phyloP scores from a whole-genome alignment of 2,797 vertebrate species.

The Neopelma chrysocephalum region DNA sequence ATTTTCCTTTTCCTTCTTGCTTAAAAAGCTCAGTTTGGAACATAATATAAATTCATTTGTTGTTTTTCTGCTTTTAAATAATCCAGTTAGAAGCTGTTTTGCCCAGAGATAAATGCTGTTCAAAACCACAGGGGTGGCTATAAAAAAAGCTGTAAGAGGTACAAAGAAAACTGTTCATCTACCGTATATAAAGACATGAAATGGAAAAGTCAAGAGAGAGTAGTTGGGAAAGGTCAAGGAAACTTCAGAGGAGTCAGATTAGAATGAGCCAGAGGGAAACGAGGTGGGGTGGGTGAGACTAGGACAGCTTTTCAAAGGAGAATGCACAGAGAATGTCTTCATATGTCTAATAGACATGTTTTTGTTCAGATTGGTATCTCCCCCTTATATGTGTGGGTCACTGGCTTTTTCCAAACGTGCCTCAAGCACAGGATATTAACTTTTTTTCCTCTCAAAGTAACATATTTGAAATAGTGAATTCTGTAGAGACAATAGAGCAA shows the following conservation, averaged over 20 bases:
- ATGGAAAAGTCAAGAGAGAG: not conserved
- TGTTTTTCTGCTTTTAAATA: constrained; percentile 33
- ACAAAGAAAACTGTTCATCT: constrained; percentile 30
- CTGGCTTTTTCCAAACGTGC: not conserved
- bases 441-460: constrained; percentile 8
- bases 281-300: not conserved
- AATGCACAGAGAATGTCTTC: not conserved
- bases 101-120: constrained; percentile 6
- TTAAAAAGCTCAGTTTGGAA: not conserved
- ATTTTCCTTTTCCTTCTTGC: not conserved
- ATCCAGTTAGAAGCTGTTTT: constrained; percentile 5
- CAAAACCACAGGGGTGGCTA: not conserved
- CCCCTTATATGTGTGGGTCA: not conserved
- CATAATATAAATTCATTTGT: not conserved
- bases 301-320: not conserved
- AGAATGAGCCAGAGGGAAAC: not conserved
- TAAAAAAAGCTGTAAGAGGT: not conserved
- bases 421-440: not conserved
- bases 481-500: constrained; percentile 21
- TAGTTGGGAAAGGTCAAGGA: constrained; percentile 37
- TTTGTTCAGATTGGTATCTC: not conserved
- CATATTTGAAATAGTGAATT: not conserved
- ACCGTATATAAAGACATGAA: not conserved
- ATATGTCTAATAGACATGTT: not conserved
- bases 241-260: constrained; percentile 1